Percentiles rank a stretch among this genome's conserved stretches.
Conservation (phyloP, 2,888 invertebrate species). For the Danaus chrysippus region DNA sequence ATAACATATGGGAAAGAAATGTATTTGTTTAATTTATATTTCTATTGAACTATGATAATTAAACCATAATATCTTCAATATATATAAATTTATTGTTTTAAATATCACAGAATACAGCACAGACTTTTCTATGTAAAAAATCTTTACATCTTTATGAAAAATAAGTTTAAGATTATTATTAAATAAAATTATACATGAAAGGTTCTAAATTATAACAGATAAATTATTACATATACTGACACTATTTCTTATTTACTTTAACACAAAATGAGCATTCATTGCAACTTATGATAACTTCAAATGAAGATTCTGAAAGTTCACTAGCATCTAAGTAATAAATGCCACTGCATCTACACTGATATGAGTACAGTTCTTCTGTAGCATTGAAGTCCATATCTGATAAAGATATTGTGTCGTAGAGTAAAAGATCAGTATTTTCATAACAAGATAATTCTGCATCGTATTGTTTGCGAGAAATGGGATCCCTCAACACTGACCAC, state of each 20-base stretch:
- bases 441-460: slow-evolving; percentile 80
- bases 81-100: too few species aligned
- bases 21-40: too few species aligned
- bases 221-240: neutral
- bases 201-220: neutral
- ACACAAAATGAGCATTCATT: slow-evolving; percentile 87
- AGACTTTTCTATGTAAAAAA: too few species aligned
- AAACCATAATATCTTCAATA: too few species aligned
- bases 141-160: too few species aligned
- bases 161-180: too few species aligned
- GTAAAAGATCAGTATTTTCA: slow-evolving; percentile 77
- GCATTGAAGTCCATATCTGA: slow-evolving; percentile 66
- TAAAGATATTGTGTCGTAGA: slow-evolving; percentile 79
- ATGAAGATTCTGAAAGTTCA: slow-evolving; percentile 31
- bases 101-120: too few species aligned
- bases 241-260: slow-evolving; percentile 58
- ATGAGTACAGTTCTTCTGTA: slow-evolving; percentile 60
- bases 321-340: slow-evolving; percentile 65
- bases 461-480: slow-evolving; percentile 80
- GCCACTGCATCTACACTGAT: slow-evolving; percentile 86
- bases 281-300: slow-evolving; percentile 80
- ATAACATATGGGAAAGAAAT: too few species aligned
- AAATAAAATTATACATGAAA: too few species aligned
- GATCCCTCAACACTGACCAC: slow-evolving; percentile 84
- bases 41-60: too few species aligned